These are phyloP conservation scores for Astyanax mexicanus DNA, from an alignment of 2,797 vertebrate species.

Conservation along the genomic window DNA sequence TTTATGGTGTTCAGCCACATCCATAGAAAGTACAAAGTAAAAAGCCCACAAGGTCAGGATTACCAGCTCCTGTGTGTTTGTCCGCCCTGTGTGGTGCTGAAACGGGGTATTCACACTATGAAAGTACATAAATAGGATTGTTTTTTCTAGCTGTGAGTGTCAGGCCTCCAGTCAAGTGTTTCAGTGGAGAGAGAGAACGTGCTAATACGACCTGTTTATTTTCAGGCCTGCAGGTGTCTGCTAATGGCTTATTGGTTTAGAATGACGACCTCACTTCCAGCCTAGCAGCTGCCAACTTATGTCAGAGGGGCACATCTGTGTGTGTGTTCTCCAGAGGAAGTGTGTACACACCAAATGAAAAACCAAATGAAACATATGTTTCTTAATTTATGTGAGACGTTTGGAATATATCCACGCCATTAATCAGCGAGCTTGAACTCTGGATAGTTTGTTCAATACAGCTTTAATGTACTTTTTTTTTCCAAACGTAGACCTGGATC, in stretches of 20 bases:
- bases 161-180: slow-evolving; percentile 55
- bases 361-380: not conserved
- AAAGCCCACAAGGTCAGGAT: not conserved
- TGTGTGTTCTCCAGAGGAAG: slow-evolving; percentile 28
- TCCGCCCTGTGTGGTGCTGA: not conserved
- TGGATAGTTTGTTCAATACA: slow-evolving; percentile 5
- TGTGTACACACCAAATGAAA: not conserved
- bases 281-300: slow-evolving; percentile 30
- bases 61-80: not conserved
- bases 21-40: not conserved
- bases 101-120: slow-evolving; percentile 34
- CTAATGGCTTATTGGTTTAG: slow-evolving; percentile 70
- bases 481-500: too few species aligned
- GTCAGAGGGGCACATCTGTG: slow-evolving; percentile 36
- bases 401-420: not conserved
- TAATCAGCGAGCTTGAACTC: not conserved
- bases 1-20: not conserved
- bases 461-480: too few species aligned
- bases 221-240: slow-evolving; percentile 71
- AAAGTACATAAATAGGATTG: slow-evolving; percentile 69
- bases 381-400: not conserved
- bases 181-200: slow-evolving; percentile 53
- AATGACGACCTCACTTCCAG: slow-evolving; percentile 70
- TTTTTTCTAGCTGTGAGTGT: slow-evolving; percentile 66
- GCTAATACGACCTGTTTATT: slow-evolving; percentile 72